A percentile compares a stretch with the other conserved stretches of the same genome.
phyloP scores from a whole-genome alignment of 2,113 vertebrate genomes.

The Saccopteryx leptura region DNA sequence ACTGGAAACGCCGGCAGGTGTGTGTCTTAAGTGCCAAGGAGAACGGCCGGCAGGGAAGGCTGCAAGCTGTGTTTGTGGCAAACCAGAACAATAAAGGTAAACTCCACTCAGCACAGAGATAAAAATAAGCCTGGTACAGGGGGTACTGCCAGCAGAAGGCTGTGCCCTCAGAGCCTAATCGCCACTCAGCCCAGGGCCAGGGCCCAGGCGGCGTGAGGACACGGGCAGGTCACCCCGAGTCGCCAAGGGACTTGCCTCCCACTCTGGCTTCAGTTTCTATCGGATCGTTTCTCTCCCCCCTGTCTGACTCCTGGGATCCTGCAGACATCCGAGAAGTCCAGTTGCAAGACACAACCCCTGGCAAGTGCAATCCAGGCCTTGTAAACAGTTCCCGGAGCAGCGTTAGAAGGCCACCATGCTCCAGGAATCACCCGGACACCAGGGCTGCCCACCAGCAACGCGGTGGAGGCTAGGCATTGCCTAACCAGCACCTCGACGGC shows the following conservation, averaged over 20 bases:
- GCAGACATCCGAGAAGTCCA: neutral
- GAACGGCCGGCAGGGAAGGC: neutral
- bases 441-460: accelerated
- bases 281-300: neutral
- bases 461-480: neutral
- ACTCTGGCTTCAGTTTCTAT: neutral
- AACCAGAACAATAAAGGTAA: constrained; percentile 29
- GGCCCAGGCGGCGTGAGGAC: neutral
- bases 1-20: neutral
- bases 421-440: neutral
- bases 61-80: neutral
- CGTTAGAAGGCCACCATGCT: neutral
- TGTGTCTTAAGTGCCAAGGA: neutral
- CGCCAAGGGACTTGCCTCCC: neutral
- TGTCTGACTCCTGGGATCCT: neutral
- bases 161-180: neutral
- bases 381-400: neutral
- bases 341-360: neutral
- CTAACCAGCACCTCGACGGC: accelerated
- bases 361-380: neutral
- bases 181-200: neutral
- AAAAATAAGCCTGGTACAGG: constrained; percentile 72
- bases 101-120: constrained; percentile 4
- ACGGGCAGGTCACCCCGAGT: neutral
- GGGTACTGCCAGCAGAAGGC: constrained; percentile 66